Evolutionary conservation across 2,797 vertebrate species (phyloP), one percentile per base, ranked within the genome.

Genomic region (Bryconaethiops microstoma): DNA sequence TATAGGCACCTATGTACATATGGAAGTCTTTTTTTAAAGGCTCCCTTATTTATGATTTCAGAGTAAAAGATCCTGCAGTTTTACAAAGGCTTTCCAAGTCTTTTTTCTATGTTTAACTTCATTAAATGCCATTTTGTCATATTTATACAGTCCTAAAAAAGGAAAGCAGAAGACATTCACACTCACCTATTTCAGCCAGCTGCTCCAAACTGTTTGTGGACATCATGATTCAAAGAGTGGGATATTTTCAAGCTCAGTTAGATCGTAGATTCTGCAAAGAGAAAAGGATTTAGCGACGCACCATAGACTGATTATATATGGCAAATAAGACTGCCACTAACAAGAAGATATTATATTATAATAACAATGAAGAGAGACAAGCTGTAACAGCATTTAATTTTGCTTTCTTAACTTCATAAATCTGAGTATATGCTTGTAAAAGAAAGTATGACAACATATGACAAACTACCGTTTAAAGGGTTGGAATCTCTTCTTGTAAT

Each of bases 101-200:
- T 42, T 42, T 42, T 42, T 42, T 42, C 42, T 2, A 42, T 42
- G 6, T 4, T 42, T 42, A n/a, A n/a, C n/a, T n/a, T n/a, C n/a
- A n/a, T n/a, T n/a, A n/a, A n/a, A n/a, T n/a, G n/a, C n/a, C n/a
- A n/a, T n/a, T n/a, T n/a, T n/a, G n/a, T 29, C 29, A 29, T 3
- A 29, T 29, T 29, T 29, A 29, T 29, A 29, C 29, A 29, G n/a
- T 21, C 14, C 0, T 21, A 54, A 54, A 16, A 13, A 54, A 5
- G 16, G 0, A 14, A 62, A 62, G 29, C 4, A 62, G 12, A 29
- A 4, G 10, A 5, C 6, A 19, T 8, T 19, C 39, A 29, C n/a
- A 55, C 87, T 90, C 81, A 92, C 93, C 91, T 8, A 90, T 86
- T 52, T 95, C 94, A n/a, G 92, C 92, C 81, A 94, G 82, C 85